phyloP scores from a whole-genome alignment of 2,888 invertebrate genomes.

The Dilophus febrilis region DNA sequence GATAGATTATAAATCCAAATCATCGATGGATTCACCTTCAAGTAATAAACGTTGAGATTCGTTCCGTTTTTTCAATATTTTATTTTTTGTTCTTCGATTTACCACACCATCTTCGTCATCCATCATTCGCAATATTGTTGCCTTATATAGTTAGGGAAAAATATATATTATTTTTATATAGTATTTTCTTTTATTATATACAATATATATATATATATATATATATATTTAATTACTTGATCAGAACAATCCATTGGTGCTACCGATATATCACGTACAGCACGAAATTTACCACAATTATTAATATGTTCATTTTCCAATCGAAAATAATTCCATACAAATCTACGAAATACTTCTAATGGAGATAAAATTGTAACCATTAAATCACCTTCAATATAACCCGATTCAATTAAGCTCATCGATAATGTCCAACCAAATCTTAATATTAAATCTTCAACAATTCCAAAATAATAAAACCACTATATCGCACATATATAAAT shows the following conservation, averaged over 20 bases:
- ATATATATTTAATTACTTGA: slow-evolving; percentile 30
- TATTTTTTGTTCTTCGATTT: slow-evolving; percentile 21
- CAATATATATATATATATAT: background rate
- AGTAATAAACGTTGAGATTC: slow-evolving; percentile 20
- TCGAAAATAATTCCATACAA: slow-evolving; percentile 82
- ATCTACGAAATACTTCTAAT: slow-evolving; percentile 53
- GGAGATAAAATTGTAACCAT: slow-evolving; percentile 48
- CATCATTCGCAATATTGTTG: slow-evolving; percentile 30
- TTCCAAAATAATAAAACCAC: slow-evolving; percentile 69
- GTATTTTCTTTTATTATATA: background rate
- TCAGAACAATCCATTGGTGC: slow-evolving; percentile 61
- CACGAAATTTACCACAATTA: slow-evolving; percentile 78
- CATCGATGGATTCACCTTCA: slow-evolving; percentile 27
- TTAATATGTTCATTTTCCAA: slow-evolving; percentile 79
- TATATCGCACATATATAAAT: slow-evolving; percentile 18
- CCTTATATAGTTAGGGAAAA: slow-evolving; percentile 25
- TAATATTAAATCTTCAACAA: slow-evolving; percentile 60
- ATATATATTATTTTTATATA: slow-evolving; percentile 5
- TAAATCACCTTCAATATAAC: slow-evolving; percentile 44
- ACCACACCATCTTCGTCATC: slow-evolving; percentile 28
- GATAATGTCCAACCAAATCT: slow-evolving; percentile 64
- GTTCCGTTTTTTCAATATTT: slow-evolving; percentile 20
- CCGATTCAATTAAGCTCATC: slow-evolving; percentile 47
- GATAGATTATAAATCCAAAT: slow-evolving; percentile 15
- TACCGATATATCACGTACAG: slow-evolving; percentile 69